These are phyloP conservation scores for Venustoraphidia nigricollis DNA, from an alignment of 2,888 invertebrate genomes.

Conservation along the genomic window DNA sequence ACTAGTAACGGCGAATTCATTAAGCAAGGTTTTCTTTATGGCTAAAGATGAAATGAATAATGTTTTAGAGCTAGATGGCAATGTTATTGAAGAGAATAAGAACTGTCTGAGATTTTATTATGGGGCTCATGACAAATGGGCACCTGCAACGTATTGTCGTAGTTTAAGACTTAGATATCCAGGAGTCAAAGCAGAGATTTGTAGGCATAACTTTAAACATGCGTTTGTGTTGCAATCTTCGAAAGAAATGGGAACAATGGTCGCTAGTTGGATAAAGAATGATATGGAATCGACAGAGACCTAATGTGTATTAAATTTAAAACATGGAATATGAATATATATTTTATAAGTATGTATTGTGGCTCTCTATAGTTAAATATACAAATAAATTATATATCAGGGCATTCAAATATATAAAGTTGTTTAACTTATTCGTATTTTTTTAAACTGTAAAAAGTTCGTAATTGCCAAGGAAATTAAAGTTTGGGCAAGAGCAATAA, in stretches of 20 bases:
- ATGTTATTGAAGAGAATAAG: constrained; percentile 38
- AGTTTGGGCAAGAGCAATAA: too few relatives aligned
- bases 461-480: too few relatives aligned
- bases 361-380: neutral
- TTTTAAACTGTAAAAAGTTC: too few relatives aligned
- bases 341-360: neutral
- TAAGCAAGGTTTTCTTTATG: constrained; percentile 50
- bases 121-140: constrained; percentile 69
- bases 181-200: constrained; percentile 40
- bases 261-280: constrained; percentile 20
- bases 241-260: constrained; percentile 31
- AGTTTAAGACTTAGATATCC: constrained; percentile 46
- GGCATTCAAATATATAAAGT: too few relatives aligned
- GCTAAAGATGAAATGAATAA: constrained; percentile 68
- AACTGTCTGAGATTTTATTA: constrained; percentile 64
- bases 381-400: too few relatives aligned
- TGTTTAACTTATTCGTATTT: too few relatives aligned
- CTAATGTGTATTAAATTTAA: neutral
- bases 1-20: constrained; percentile 39
- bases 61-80: constrained; percentile 49
- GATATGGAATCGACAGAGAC: neutral
- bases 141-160: constrained; percentile 53
- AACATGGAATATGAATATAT: neutral
- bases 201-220: constrained; percentile 47
- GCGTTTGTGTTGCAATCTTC: constrained; percentile 64